Conservation (phyloP, 2,888 invertebrate genomes). For the Strigamia maritima region DNA sequence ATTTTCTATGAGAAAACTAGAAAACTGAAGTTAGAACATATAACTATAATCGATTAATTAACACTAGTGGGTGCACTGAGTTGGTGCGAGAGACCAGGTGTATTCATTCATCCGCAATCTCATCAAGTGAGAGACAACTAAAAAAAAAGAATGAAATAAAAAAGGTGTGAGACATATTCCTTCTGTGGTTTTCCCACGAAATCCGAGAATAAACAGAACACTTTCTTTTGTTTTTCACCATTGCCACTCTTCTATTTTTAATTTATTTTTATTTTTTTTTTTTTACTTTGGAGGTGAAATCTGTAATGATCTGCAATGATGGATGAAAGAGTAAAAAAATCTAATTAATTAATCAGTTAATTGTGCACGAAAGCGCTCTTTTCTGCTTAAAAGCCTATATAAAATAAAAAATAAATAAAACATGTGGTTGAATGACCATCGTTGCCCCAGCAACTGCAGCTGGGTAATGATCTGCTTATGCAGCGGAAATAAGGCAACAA, state of each 20-base stretch:
- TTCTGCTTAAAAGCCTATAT: not conserved
- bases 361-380: not conserved
- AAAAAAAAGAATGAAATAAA: not conserved
- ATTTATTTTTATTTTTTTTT: not conserved
- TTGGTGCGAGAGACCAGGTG: constrained; percentile 19
- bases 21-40: not conserved
- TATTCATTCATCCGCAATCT: constrained; percentile 19
- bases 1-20: not conserved
- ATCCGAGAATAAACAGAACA: not conserved
- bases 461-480: not conserved
- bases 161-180: constrained; percentile 18
- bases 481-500: not conserved
- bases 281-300: not conserved
- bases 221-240: not conserved
- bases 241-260: not conserved
- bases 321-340: not conserved
- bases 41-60: not conserved
- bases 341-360: not conserved
- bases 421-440: not conserved
- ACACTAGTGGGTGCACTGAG: not conserved
- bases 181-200: not conserved
- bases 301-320: not conserved
- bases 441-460: not conserved
- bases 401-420: not conserved
- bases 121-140: not conserved